phyloP scores from a whole-genome alignment of 2,797 vertebrate species.

The Hybognathus amarus region DNA sequence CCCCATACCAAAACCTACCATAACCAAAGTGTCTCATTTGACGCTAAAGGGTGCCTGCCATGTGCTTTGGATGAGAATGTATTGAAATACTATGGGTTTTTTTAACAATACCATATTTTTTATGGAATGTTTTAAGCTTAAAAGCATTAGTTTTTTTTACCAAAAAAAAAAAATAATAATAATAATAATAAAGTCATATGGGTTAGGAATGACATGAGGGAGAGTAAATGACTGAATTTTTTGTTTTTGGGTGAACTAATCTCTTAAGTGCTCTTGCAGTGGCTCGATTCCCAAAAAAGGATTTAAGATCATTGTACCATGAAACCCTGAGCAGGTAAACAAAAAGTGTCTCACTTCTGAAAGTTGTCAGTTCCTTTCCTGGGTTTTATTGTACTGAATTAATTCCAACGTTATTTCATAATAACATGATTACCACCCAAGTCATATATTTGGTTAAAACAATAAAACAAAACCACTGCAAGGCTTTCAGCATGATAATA shows the following conservation, averaged over 20 bases:
- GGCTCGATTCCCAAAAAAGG: slow-evolving; percentile 24
- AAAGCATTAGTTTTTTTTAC: neutral
- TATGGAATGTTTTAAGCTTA: neutral
- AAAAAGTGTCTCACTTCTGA: slow-evolving; percentile 14
- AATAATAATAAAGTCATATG: neutral
- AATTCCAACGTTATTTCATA: neutral
- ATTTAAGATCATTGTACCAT: slow-evolving; percentile 26
- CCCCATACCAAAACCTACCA: too few species aligned
- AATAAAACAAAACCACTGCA: neutral
- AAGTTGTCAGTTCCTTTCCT: neutral
- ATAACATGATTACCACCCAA: slow-evolving; percentile 2
- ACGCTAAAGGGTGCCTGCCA: too few species aligned
- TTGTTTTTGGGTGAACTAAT: slow-evolving; percentile 21
- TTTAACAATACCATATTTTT: neutral
- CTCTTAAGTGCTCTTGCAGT: neutral
- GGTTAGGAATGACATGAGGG: neutral
- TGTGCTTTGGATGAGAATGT: too few species aligned
- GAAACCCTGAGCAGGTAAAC: slow-evolving; percentile 23
- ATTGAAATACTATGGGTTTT: too few species aligned
- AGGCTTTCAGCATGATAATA: neutral
- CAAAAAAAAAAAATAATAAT: neutral
- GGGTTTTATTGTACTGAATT: neutral
- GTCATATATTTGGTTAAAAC: slow-evolving; percentile 7
- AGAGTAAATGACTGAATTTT: neutral
- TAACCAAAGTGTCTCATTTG: too few species aligned